Evolutionary conservation across 2,888 invertebrate genomes (phyloP).

Genomic region (Tyria jacobaeae): DNA sequence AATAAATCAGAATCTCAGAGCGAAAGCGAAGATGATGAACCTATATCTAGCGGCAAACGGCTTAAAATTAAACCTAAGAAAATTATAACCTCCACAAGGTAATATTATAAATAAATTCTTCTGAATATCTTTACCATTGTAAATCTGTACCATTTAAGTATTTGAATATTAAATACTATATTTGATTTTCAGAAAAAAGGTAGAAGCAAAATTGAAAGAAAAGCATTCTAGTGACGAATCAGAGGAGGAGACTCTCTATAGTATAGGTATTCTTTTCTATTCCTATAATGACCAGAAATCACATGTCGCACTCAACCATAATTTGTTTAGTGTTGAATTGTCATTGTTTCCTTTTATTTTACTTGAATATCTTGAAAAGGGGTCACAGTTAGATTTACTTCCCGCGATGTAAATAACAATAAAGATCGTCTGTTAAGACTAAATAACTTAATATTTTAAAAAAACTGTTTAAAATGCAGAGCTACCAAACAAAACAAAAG

Average conservation of each 20-base stretch:
- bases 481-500: no score
- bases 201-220: slow-evolving; percentile 84
- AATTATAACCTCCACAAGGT: slow-evolving; percentile 76
- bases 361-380: no score
- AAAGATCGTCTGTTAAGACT: no score
- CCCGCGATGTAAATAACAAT: no score
- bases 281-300: no score
- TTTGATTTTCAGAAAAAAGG: slow-evolving; percentile 72
- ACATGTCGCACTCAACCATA: no score
- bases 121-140: neutral
- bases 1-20: slow-evolving; percentile 82
- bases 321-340: no score
- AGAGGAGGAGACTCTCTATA: slow-evolving; percentile 80
- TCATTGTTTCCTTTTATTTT: no score
- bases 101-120: slow-evolving; percentile 24
- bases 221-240: slow-evolving; percentile 85
- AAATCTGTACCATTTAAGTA: neutral
- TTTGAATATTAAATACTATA: neutral
- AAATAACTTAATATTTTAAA: no score
- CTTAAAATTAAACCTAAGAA: slow-evolving; percentile 83
- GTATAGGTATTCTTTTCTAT: slow-evolving; percentile 72
- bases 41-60: slow-evolving; percentile 74
- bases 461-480: no score
- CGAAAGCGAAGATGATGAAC: slow-evolving; percentile 79
- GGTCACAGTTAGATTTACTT: no score